Evolutionary conservation across 2,113 vertebrate species (phyloP), one percentile per base, ranked within the genome.

Genomic region (Semnornis frantzii): DNA sequence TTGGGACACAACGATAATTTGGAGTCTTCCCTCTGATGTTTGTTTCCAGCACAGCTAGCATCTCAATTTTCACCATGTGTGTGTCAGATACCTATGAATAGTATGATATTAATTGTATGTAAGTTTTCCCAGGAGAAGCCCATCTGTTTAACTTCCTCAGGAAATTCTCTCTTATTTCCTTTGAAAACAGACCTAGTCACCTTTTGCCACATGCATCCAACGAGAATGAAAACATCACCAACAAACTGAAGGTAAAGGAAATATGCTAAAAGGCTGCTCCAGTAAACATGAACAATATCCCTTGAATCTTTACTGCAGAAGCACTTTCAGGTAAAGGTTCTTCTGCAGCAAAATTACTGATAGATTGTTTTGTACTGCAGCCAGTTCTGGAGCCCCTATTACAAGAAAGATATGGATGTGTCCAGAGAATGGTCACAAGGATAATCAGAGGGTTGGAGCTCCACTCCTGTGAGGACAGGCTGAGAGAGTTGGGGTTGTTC

Each of bases 101-200:
- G 63, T 31, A 72, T 30, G 39, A 72, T 63, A 90, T 68, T 82
- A 77, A 77, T 62, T 16, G 71, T 72, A 81, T 66, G 80, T 80
- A 76, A 42, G 66, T 50, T 96, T 95, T 95, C 64, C 84, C 33
- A 66, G 37, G 59, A 90, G 42, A 91, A 88, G 74, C 77, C 64
- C 33, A 73, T 94, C 71, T 87, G 65, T 83, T 72, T 76, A 74
- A 91, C 89, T 96, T 96, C 93, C 79, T 96, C 85, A 96, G 92
- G 91, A 98, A 97, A 94, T 75, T 80, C 59, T 65, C 80, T 89
- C 92, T 85, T 95, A 86, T 79, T 96, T 97, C 78, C 89, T 91
- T 79, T 89, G 80, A 73, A 96, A 95, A 95, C 73, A 94, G 80
- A 86, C 59, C 34, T 72, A 60, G 52, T 48, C 52, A 92, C 62